Conservation (phyloP, 2,888 invertebrate species). For the Vandiemenella viatica region DNA sequence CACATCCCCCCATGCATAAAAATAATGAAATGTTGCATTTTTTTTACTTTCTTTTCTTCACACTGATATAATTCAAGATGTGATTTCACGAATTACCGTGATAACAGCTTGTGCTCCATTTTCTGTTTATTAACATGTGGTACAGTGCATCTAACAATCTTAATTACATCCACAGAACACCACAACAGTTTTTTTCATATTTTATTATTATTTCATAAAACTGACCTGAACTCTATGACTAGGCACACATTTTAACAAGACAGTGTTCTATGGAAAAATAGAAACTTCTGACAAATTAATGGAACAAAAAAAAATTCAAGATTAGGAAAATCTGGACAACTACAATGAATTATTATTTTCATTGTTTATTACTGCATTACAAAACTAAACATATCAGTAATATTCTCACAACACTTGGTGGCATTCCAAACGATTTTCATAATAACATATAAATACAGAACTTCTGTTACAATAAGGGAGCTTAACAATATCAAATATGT, state of each 20-base stretch:
- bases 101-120: slow-evolving; percentile 7
- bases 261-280: slow-evolving; percentile 37
- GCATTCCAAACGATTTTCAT: slow-evolving; percentile 19
- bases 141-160: slow-evolving; percentile 22
- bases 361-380: slow-evolving; percentile 17
- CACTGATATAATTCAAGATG: not conserved
- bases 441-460: slow-evolving; percentile 30
- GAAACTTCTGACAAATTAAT: slow-evolving; percentile 35
- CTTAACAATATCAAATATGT: slow-evolving; percentile 21
- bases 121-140: slow-evolving; percentile 1
- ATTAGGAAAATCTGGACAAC: slow-evolving; percentile 17
- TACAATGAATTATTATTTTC: slow-evolving; percentile 16
- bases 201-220: slow-evolving; percentile 28
- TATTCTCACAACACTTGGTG: slow-evolving; percentile 25
- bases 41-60: not conserved
- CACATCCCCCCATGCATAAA: slow-evolving; percentile 9
- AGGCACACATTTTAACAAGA: slow-evolving; percentile 49
- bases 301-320: slow-evolving; percentile 30
- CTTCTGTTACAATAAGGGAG: slow-evolving; percentile 9
- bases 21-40: slow-evolving; percentile 3
- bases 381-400: slow-evolving; percentile 19
- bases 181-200: slow-evolving; percentile 23
- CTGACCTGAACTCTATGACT: slow-evolving; percentile 46
- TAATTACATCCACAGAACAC: slow-evolving; percentile 25
- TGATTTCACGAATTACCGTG: not conserved